Evolutionary conservation across 2,888 invertebrate genomes (phyloP), one percentile per base, ranked within the genome.

Genomic region (Mamestra brassicae): DNA sequence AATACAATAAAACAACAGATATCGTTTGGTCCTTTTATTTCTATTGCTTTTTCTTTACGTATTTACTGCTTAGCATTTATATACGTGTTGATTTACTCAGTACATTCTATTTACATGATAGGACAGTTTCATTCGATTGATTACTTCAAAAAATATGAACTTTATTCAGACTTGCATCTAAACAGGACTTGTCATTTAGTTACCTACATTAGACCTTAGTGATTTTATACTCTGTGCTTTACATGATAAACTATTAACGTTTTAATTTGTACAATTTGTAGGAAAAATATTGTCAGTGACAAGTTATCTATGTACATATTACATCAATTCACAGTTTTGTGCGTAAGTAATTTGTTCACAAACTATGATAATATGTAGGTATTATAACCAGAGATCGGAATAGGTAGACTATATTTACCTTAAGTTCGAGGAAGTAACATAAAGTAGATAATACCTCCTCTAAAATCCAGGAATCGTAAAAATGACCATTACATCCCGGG

Each of bases 1-100:
- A 63, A 26, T 38, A 42, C 58, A 82, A 77, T 83, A 83, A 83
- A 83, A 83, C 73, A 69, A 70, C 50, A 68, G 8, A n/a, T 72
- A 61, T 71, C 54, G 68, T 26, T 71, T 61, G 71, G 69, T 62
- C 65, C 45, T 71, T 82, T 83, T 83, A 76, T 83, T 80, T 69
- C 42, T 63, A 57, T 71, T 71, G 63, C 52, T 70, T 57, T 58
- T 71, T 71, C 17, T 71, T 65, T 54, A 68, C n/a, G 47, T 70
- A 75, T 2, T 65, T 54, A 67, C 58, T 36, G 34, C 36, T 65
- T 55, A 50, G 54, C n/a, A 26, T 26, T 62, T 15, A 62, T 55
- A 34, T 36, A n/a, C 36, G 26, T 62, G 50, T 72, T 63, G 17
- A 34, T 36, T 36, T 65, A 36, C 17, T 67, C 34, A 57, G 60